A percentile compares a stretch with the other conserved stretches of the same genome.
Evolutionary conservation across 2,113 vertebrate species (phyloP).

Genomic region (Coreoperca whiteheadi): DNA sequence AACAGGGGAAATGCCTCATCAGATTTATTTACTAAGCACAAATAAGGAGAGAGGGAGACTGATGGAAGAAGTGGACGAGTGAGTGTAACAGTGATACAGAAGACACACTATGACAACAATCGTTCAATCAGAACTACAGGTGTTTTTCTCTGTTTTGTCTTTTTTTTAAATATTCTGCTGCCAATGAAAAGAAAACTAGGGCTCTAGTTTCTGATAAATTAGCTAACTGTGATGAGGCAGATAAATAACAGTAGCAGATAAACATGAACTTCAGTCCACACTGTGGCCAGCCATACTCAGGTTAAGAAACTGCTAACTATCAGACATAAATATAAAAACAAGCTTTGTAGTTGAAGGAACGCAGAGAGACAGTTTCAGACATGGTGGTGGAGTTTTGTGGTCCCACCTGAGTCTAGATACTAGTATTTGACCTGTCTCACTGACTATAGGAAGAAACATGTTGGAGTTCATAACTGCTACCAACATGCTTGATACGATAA

Average conservation of each 20-base stretch:
- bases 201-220: not conserved
- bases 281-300: not conserved
- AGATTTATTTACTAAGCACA: slow-evolving; percentile 78
- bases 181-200: not conserved
- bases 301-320: not conserved
- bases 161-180: not conserved
- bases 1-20: slow-evolving; percentile 70
- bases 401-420: not conserved
- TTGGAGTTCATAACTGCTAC: not conserved
- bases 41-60: slow-evolving; percentile 42
- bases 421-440: not conserved
- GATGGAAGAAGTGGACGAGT: slow-evolving; percentile 36
- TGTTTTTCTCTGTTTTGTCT: not conserved
- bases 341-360: not conserved
- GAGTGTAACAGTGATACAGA: slow-evolving; percentile 18
- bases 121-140: not conserved
- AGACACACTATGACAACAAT: not conserved
- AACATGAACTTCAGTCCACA: not conserved
- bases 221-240: not conserved
- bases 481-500: not conserved
- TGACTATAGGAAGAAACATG: not conserved
- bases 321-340: not conserved
- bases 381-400: not conserved
- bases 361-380: not conserved
- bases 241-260: not conserved